Evolutionary conservation across 2,113 vertebrate genomes (phyloP).

Genomic region (Macaca fascicularis): DNA sequence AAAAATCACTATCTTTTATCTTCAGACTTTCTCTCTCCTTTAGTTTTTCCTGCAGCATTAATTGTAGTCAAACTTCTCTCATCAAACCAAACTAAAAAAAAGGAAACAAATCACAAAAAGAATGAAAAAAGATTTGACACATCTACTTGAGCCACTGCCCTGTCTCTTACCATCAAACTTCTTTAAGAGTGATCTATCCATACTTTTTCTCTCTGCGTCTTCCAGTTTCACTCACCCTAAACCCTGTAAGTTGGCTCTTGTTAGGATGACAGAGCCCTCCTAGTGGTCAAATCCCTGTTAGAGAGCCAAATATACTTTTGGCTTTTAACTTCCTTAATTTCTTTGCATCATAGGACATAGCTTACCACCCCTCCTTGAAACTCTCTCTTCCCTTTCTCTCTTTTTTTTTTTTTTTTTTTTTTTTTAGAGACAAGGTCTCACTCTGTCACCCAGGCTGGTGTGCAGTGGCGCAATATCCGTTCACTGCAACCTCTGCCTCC

Average conservation of each 20-base stretch:
- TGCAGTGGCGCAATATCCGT: too few relatives aligned
- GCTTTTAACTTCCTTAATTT: background rate
- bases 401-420: too few relatives aligned
- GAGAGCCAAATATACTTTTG: background rate
- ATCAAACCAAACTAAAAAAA: background rate
- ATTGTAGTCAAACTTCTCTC: background rate
- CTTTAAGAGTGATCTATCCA: background rate
- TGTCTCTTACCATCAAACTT: background rate
- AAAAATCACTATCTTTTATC: background rate
- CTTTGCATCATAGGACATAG: background rate
- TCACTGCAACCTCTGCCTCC: too few relatives aligned
- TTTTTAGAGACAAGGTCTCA: too few relatives aligned
- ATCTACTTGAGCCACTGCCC: background rate
- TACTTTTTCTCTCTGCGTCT: background rate
- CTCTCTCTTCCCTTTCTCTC: background rate
- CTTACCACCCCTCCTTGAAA: background rate
- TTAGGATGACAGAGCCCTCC: background rate
- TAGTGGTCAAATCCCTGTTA: background rate
- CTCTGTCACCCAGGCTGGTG: too few relatives aligned
- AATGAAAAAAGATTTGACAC: background rate
- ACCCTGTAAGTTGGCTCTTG: background rate
- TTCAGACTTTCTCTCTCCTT: background rate
- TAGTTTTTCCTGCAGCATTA: background rate
- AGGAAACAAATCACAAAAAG: background rate
- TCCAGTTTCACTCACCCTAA: background rate